A percentile compares a stretch with the other conserved stretches of the same genome.
phyloP scores from a whole-genome alignment of 2,113 vertebrate species.

The Lagopus muta region DNA sequence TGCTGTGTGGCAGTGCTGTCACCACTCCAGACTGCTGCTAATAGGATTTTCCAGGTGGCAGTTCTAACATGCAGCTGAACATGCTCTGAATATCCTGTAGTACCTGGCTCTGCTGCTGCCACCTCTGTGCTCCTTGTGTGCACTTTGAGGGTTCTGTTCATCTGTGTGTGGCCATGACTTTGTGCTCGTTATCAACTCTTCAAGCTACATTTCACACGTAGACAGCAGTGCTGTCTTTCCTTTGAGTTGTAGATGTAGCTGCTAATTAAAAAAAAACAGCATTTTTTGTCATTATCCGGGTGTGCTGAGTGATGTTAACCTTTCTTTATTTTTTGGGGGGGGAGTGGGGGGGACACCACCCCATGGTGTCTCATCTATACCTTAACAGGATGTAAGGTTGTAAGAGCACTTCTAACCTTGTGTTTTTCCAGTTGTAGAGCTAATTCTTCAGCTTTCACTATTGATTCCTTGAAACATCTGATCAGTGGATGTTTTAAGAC shows the following conservation, averaged over 20 bases:
- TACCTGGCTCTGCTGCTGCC: background rate
- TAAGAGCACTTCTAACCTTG: background rate
- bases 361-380: background rate
- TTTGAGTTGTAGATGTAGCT: background rate
- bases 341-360: no score
- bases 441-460: background rate
- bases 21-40: background rate
- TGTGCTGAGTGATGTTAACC: no score
- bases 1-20: background rate
- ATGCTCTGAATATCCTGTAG: background rate
- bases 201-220: background rate
- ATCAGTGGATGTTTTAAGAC: background rate
- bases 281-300: no score
- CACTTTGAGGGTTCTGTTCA: background rate
- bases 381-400: background rate
- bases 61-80: fast-evolving
- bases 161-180: background rate
- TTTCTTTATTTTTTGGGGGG: no score
- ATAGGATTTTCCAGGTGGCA: background rate
- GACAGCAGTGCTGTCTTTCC: background rate
- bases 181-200: fast-evolving
- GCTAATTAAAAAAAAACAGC: background rate
- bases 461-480: background rate
- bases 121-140: background rate
- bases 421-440: background rate